Base-by-base conservation (phyloP, 2,888 invertebrate genomes). In the Tridacna crocea region DNA sequence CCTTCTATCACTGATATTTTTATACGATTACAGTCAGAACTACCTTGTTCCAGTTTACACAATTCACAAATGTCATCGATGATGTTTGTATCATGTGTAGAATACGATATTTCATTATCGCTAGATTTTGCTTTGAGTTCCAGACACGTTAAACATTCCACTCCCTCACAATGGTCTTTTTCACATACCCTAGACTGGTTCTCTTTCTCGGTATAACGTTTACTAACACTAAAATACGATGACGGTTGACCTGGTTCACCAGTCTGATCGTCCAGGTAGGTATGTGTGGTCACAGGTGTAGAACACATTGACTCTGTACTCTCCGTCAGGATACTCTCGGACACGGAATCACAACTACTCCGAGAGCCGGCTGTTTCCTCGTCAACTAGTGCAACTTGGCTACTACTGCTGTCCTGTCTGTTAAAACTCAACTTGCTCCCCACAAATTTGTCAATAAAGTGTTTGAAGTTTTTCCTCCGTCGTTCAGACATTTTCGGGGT, bases 351-450 rank as follows among this genome's bases (percentile, higher is more conserved):
- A 65, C 81, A 87, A 27, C 82, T 83, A 19, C 83, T 81, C 36
- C 83, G 72, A 17, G 87, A 87, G 15, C 80, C 82, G 17, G 72
- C 24, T 8, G 81, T 87, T 3, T 84, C 87, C 24, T 84, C 83
- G 72, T 87, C 87, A 0, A 87, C 81, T 3, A 87, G 78, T 0
- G 78, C 87, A 22, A 82, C 60, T 55, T 87, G 84, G 61, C 87
- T 87, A 73, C 87, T 87, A 47, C 73, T 82, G 58, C 87, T 87
- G 58, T 87, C 87, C 48, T 87, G 87, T n/a, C 87, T 68, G 22
- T 65, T 65, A 60, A 87, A 87, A 22, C 78, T 26, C 24, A 46
- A 70, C 15, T 79, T 84, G 19, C 68, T 72, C n/a, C 72, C 74
- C 4, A 86, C 80, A 46, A 86, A 78, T 61, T 80, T 83, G n/a